Conservation (phyloP, 2,113 vertebrate genomes). For the Mormoops blainvillei region DNA sequence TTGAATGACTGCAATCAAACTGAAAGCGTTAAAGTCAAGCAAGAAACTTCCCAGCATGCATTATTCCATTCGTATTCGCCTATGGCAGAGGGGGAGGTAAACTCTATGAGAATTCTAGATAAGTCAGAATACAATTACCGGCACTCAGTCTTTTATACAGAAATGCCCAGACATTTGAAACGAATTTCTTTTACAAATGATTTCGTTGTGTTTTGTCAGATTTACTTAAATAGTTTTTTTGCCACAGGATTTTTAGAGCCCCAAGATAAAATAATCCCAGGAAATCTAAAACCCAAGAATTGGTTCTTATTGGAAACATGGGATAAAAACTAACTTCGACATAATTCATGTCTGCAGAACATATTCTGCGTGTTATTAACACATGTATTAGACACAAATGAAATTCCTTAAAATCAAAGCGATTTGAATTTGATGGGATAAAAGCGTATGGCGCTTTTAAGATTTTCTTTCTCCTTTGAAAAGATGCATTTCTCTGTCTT, state of each 20-base stretch:
- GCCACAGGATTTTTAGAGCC: neutral
- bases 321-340: neutral
- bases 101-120: neutral
- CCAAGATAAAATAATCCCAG: neutral
- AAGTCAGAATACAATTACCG: neutral
- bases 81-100: fast-evolving
- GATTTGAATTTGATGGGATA: neutral
- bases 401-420: neutral
- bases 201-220: neutral
- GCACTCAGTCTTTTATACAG: neutral
- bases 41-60: neutral
- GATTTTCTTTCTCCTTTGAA: neutral
- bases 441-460: neutral
- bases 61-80: neutral
- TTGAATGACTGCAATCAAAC: neutral
- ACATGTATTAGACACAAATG: neutral
- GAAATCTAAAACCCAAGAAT: neutral
- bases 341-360: neutral
- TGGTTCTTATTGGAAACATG: neutral
- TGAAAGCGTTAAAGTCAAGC: neutral
- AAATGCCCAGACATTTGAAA: neutral
- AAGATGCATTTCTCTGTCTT: neutral
- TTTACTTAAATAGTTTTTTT: neutral
- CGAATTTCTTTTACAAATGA: neutral
- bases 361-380: neutral